These are phyloP conservation scores for Drosophila ambigua DNA, from an alignment of 1,140 invertebrate genomes.

Conservation along the genomic window DNA sequence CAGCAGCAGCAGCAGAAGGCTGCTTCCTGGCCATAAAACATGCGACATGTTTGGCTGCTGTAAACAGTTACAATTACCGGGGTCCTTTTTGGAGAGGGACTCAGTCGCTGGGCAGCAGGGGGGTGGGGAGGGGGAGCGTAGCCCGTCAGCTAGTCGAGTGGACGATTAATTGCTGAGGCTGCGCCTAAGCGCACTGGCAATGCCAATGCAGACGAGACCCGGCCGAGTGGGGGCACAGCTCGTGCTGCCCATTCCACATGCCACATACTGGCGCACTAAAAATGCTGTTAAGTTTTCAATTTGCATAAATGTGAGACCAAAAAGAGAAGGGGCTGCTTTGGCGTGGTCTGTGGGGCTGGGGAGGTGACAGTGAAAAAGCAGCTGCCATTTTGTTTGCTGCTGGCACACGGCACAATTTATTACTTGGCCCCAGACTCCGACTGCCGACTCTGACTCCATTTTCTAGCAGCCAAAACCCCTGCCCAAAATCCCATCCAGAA, in stretches of 20 bases:
- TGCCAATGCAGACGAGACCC: constrained; percentile 5
- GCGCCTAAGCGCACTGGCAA: constrained; percentile 17
- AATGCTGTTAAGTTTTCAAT: constrained; percentile 66
- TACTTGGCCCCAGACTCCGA: constrained; percentile 6
- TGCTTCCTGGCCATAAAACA: constrained; percentile 33
- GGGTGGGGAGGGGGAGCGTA: neutral
- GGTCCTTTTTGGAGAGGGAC: neutral
- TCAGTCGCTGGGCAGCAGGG: neutral
- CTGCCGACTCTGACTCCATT: too few relatives aligned
- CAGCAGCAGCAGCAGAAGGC: too few relatives aligned
- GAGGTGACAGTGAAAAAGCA: constrained; percentile 30
- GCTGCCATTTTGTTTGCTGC: constrained; percentile 50
- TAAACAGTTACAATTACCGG: constrained; percentile 56
- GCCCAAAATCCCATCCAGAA: neutral
- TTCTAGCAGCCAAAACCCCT: neutral
- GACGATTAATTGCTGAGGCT: constrained; percentile 51
- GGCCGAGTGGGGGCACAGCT: too few relatives aligned
- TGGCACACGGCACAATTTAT: constrained; percentile 50
- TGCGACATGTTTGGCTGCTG: constrained; percentile 49
- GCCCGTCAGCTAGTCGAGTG: constrained; percentile 37
- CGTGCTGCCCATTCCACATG: neutral
- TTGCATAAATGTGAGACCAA: constrained; percentile 48
- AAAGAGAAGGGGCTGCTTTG: neutral
- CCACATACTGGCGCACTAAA: constrained; percentile 44
- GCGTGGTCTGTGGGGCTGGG: neutral